Evolutionary conservation across 2,888 invertebrate genomes (phyloP).

Genomic region (Yponomeuta evonymella): DNA sequence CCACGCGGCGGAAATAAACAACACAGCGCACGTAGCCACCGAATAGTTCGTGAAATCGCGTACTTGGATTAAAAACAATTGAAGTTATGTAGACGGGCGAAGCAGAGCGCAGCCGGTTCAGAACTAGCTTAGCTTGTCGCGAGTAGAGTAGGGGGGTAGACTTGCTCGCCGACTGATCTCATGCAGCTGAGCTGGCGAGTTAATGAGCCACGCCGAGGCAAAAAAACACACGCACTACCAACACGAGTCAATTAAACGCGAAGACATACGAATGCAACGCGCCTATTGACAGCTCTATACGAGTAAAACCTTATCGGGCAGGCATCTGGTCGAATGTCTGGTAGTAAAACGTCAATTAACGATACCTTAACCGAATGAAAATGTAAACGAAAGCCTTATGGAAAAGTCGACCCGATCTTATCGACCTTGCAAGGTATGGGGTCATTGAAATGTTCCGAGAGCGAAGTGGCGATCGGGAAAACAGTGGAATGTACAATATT

Average conservation of each 20-base stretch:
- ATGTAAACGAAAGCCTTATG: neutral
- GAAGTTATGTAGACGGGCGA: constrained; percentile 36
- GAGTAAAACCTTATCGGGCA: neutral
- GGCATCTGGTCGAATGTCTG: neutral
- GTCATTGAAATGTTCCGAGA: neutral
- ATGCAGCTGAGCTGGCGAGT: neutral
- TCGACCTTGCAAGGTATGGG: neutral
- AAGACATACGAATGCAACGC: neutral
- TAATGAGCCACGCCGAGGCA: neutral
- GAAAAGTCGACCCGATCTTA: neutral
- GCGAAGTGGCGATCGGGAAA: neutral
- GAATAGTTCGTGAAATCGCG: neutral
- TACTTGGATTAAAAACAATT: neutral
- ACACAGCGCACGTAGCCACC: neutral
- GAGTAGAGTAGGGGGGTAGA: constrained; percentile 40
- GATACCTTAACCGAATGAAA: neutral
- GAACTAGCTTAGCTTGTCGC: constrained; percentile 42
- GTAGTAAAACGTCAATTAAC: neutral
- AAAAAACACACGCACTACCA: neutral
- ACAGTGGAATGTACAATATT: neutral
- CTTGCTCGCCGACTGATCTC: neutral
- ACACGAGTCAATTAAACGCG: constrained; percentile 2
- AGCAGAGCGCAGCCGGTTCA: constrained; percentile 41
- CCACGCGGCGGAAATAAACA: constrained; percentile 20
- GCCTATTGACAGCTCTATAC: constrained; percentile 5